These are phyloP conservation scores for Aporrectodea caliginosa DNA, from an alignment of 1,140 invertebrate species.

Conservation along the genomic window DNA sequence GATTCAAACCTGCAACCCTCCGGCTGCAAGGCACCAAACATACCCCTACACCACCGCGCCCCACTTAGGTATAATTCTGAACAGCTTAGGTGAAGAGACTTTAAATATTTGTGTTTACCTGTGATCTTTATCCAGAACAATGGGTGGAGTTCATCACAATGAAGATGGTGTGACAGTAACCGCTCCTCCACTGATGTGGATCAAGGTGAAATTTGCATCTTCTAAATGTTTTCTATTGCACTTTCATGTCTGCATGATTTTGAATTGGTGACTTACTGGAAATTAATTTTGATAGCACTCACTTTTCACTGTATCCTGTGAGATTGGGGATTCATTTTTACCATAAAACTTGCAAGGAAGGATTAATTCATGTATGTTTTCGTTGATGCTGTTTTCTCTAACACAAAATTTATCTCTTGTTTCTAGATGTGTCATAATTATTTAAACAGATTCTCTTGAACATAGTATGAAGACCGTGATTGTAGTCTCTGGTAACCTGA, in stretches of 20 bases:
- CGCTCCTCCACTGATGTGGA: conserved; percentile 85
- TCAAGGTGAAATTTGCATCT: conserved; percentile 61
- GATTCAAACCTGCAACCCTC: neutral
- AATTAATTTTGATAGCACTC: too few relatives aligned
- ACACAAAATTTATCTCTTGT: neutral
- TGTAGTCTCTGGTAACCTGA: neutral
- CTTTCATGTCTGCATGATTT: neutral
- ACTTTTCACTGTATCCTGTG: too few relatives aligned
- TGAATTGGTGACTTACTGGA: neutral
- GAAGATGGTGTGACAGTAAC: conserved; percentile 64
- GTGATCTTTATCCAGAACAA: conserved; percentile 41
- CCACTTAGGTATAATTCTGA: neutral
- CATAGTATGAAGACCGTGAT: too few relatives aligned
- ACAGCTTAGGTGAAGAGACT: neutral
- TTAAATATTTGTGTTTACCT: conserved; percentile 26
- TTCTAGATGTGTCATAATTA: neutral
- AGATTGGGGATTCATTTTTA: too few relatives aligned
- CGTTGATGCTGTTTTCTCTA: neutral
- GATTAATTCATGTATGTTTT: too few relatives aligned
- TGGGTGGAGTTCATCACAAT: conserved; percentile 66
- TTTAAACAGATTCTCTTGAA: neutral
- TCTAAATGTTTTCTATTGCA: neutral
- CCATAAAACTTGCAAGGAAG: too few relatives aligned
- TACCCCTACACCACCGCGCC: neutral
- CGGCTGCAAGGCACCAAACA: neutral